Base-by-base conservation (phyloP, 1,140 invertebrate genomes). In the Monochamus saltuarius region DNA sequence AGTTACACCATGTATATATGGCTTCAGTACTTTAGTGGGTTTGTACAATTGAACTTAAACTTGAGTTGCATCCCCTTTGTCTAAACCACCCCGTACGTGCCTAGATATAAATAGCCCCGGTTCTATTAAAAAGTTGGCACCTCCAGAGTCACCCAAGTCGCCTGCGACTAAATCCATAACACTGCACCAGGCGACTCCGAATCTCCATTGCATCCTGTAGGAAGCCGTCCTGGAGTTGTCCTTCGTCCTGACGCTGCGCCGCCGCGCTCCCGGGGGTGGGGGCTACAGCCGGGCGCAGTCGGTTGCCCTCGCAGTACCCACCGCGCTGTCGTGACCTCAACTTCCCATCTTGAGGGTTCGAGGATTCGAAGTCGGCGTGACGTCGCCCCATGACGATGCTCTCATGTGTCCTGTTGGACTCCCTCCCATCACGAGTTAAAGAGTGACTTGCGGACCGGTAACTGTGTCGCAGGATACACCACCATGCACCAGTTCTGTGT, bases 241-340 rank as follows among this genome's bases (percentile, higher is more conserved):
- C 63, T 66, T 56, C 63, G 58, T 29, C 22, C 49, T 49, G 59
- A 38, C 55, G 52, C 49, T 60, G 64, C 51, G 51, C 51, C 14
- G 6, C n/a, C 37, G 14, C 37, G 14, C 8, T 13, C 13, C 36
- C 7, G 7, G 11, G 38, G 59, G 64, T 56, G 66, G 64, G 66
- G 64, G 69, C 69, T 70, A 16, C 56, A 62, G 64, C 69, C 69
- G 69, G 69, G 69, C 69, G 69, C 66, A 68, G 64, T 64, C 69
- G 69, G 66, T 65, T 42, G 66, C 52, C 53, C 64, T 53, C 42
- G 60, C 65, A 68, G 66, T 68, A 52, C 54, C 38, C 46, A 58
- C 46, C 61, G 60, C 64, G 64, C 61, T 54, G 51, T 56, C 64
- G 59, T 35, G 56, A 49, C 45, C 42, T 37, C 42, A 47, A 57